Conservation (phyloP, 2,888 invertebrate genomes). For the Eurytoma adleriae region DNA sequence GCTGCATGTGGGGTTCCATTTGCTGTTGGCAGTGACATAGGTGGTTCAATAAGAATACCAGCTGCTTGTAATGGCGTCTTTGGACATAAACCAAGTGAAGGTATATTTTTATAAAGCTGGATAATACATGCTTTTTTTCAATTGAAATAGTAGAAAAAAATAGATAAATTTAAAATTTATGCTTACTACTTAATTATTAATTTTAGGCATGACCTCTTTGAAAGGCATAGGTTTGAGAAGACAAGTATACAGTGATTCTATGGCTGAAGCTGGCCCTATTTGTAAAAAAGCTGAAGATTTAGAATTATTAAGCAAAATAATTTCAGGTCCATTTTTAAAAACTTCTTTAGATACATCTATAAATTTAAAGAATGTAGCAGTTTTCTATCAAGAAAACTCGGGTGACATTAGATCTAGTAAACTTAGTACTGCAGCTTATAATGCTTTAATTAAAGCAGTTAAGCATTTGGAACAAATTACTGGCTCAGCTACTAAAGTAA, state of each 20-base stretch:
- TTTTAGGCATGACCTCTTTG: conserved; percentile 80
- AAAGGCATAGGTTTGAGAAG: conserved; percentile 82
- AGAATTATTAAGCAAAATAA: conserved; percentile 84
- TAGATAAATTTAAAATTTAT: background rate
- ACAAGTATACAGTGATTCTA: conserved; percentile 80
- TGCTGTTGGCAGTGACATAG: conserved; percentile 94
- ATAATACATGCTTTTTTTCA: too few relatives aligned
- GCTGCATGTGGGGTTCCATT: conserved; percentile 89
- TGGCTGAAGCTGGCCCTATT: conserved; percentile 91
- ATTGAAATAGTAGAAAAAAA: background rate
- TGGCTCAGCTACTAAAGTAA: conserved; percentile 70
- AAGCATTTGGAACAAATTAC: conserved; percentile 74
- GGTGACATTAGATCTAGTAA: conserved; percentile 86
- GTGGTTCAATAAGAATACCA: conserved; percentile 97
- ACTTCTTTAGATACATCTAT: conserved; percentile 81
- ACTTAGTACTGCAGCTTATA: conserved; percentile 82
- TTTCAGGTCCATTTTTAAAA: conserved; percentile 77
- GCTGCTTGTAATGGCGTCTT: conserved; percentile 93
- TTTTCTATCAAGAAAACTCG: conserved; percentile 87
- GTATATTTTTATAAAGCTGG: conserved; percentile 64
- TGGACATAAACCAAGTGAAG: conserved; percentile 88
- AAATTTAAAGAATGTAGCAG: conserved; percentile 82
- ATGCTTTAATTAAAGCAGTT: conserved; percentile 79
- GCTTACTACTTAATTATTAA: background rate
- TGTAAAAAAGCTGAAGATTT: conserved; percentile 88